phyloP scores from a whole-genome alignment of 2,888 invertebrate species.

The Diplolepis rosae region DNA sequence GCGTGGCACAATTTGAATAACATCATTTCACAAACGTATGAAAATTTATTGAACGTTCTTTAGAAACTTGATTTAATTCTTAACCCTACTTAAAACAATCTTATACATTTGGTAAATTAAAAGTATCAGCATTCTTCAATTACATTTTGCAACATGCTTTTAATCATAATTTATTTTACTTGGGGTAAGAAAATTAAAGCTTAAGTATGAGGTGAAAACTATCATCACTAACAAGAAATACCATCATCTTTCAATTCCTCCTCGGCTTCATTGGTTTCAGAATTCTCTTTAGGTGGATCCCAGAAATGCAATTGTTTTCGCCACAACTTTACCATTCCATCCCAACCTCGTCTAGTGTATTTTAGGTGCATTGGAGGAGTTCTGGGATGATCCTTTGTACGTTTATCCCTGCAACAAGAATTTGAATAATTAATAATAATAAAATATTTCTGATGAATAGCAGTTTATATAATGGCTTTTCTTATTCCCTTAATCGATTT shows the following conservation, averaged over 20 bases:
- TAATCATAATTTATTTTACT: not conserved
- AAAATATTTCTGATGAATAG: too few species aligned
- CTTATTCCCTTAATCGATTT: too few species aligned
- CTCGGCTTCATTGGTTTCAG: constrained; percentile 32
- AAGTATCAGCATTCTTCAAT: not conserved
- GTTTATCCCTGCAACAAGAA: constrained; percentile 74
- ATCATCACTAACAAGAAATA: not conserved
- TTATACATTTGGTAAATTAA: not conserved
- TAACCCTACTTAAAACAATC: constrained; percentile 11
- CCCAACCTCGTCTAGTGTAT: constrained; percentile 95
- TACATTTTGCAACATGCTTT: not conserved
- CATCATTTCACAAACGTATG: constrained; percentile 12
- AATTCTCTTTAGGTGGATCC: constrained; percentile 76
- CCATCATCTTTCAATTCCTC: constrained; percentile 38
- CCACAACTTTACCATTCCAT: constrained; percentile 91
- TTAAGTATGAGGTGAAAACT: not conserved
- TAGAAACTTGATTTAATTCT: constrained; percentile 12
- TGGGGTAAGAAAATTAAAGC: not conserved
- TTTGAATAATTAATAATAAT: too few species aligned
- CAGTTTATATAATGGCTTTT: too few species aligned
- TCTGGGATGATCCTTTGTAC: constrained; percentile 85
- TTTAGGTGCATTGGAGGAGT: constrained; percentile 92
- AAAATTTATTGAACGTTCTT: constrained; percentile 3
- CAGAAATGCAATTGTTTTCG: constrained; percentile 87
- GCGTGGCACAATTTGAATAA: not conserved